Evolutionary conservation across 2,797 vertebrate species (phyloP), one percentile per base, ranked within the genome.

Genomic region (Cirrhinus mrigala): DNA sequence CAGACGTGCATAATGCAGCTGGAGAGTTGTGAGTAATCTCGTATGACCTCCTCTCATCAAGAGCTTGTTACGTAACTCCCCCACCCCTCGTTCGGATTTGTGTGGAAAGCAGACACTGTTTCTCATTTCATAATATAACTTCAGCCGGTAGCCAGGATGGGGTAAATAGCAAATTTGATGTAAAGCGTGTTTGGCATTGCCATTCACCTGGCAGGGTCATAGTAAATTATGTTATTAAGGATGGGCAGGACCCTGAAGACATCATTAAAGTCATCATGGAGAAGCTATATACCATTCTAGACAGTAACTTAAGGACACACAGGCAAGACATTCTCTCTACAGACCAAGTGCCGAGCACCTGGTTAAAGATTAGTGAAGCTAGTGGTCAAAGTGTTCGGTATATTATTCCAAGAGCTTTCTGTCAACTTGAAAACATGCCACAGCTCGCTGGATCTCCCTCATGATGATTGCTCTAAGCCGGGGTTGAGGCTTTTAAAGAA

Each of bases 1-100:
- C 98, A 99, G 94, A 99, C 97, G 3, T 99, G 98, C 89, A 99
- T 98, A 92, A 99, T 99, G 98, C 98, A 99, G 91, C 92, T 99
- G 90, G 98, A 99, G 94, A 99, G 98, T 91, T 99, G 98, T 99
- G 94, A 99, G 98, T 97, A 89, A 64, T 83, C 7, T 9, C 48
- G 14, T 60, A 82, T 88, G 66, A 77, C 82, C 77, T 83, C 75
- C 27, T 79, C 76, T 83, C 77, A 85, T 85, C 84, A 79, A 73
- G 84, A 79, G 75, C 44, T 71, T 62, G 82, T 88, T 88, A 89
- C 3, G 20, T 87, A 86, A 90, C 86, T 20, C 54, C 64, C 75
- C 66, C 76, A 79, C 27, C 68, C 78, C 68, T 85, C 29, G 18
- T 73, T 62, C 16, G 37, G 40, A 68, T 60, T 84, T 46, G n/a